Base-by-base conservation (phyloP, 2,888 invertebrate genomes). In the Meganola albula region DNA sequence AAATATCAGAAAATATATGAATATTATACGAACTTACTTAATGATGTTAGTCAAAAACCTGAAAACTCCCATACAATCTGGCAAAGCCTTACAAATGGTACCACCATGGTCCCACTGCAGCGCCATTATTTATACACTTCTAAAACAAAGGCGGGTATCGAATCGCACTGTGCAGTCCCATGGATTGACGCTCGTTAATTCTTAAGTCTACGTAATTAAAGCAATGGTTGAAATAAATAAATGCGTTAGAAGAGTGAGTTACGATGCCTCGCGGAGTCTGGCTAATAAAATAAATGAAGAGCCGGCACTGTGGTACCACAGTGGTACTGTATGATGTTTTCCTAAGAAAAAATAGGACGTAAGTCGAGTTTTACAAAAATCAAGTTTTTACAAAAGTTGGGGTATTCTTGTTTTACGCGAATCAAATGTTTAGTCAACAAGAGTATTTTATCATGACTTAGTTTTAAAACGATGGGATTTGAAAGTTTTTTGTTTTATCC, bases 211-310 rank as follows among this genome's bases (percentile, higher is more conserved):
- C 58, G 65, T 74, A 78, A 80, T 80, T 77, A 79, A 77, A 76
- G 62, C 60, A 61, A 67, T 48, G 58, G 58, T 48, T 64, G 62
- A 69, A 66, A 73, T 62, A 63, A 63, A 77, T 76, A 75, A 76
- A 76, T 74, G 73, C 61, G 76, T 78, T 75, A 77, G 73, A 65
- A 38, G 58, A 68, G 63, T 73, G 73, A 79, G 63, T 73, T 73
- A 79, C 73, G 73, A 75, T 74, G 74, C 74, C 72, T 72, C 37
- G 68, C 55, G 63, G 74, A 73, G 69, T 62, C 54, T 63, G 58
- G 66, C 73, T 77, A 78, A 78, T 78, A 77, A 79, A 78, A 80
- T 71, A 78, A 78, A 79, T 77, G 77, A 75, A 74, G 70, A 69
- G 62, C 60, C 52, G 57, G 65, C 58, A 53, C 51, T 60, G 56